Base-by-base conservation (phyloP, 2,888 invertebrate genomes). In the Diplazon laetatorius region DNA sequence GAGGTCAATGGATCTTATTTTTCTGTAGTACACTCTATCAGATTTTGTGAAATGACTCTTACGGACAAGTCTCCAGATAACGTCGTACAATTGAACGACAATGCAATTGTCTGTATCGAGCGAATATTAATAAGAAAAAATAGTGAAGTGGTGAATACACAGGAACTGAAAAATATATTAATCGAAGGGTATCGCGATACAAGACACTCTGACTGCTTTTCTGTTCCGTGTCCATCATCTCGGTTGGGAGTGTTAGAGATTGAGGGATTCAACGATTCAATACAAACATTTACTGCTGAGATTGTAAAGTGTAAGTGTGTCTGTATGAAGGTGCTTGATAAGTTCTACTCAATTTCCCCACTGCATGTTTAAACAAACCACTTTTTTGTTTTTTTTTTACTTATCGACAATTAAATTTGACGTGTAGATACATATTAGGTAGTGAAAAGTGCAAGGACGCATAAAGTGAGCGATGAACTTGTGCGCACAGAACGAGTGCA, bases 1-100 rank as follows among this genome's bases (percentile, higher is more conserved):
- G 39, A 71, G 35, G 48, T 48, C 35, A 62, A 71, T 48, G 71
- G 71, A 48, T 14, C 12, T 71, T 60, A 62, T 16, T 6, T 62
- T 20, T 35, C 39, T 22, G 62, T 42, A 0, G 14, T 63, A 14
- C 16, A 42, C 48, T 72, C 72, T 16, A n/a, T 72, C 14, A 16
- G 62, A 52, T 57, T 14, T 44, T 10, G 50, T 44, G 42, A 16
- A 5, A 63, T 63, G 55, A 72, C 12, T 14, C 37, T 63, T 52
- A 9, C 25, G n/a, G 50, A 63, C 20, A 63, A 50, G 52, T 10
- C 14, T 12, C 72, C 72, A 42, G 42, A 72, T 55, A 63, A 72
- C 20, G 42, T 44, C 18, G 63, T 55, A 12, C 63, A 65, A 55
- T 14, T 65, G 0, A 16, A 46, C 8, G 42, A 72, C 62, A 42